Evolutionary conservation across 2,113 vertebrate species (phyloP), one percentile per base, ranked within the genome.

Genomic region (Prinia subflava): DNA sequence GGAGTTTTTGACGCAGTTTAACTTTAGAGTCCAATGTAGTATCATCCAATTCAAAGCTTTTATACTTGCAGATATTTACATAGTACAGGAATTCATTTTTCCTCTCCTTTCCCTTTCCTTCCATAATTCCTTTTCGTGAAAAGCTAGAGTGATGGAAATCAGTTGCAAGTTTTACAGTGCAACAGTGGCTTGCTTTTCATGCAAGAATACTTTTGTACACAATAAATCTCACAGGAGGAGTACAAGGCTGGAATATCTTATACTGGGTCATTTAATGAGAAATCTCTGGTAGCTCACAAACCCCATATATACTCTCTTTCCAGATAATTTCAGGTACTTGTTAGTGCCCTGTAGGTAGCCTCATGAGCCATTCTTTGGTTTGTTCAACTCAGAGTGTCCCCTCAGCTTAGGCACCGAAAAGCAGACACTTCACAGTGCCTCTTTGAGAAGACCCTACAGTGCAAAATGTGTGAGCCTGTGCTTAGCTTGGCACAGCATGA

Each of bases 401-500:
- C 57, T 90, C 67, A 85, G 11, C 6, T 87, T 47, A 56, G 53
- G 31, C 71, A 49, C 39, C 4, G 4, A 47, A 52, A 73, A 39
- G 8, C 33, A 84, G 53, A 37, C 24, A 10, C 18, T 46, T 47
- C 18, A 55, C 27, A 39, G 14, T 5, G 23, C 27, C 78, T 37
- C 69, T 87, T 71, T 68, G 60, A 79, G 62, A 89, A 79, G 1
- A 18, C 27, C 3, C 24, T 59, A 3, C 19, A 18, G 33, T 68
- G 74, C 62, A 82, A 57, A 83, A 44, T 28, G 30, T 18, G 12
- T 17, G 5, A 19, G 11, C 0, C 1, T 22, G 33, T 60, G 46
- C 64, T 79, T 46, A 57, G 7, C 42, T 57, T 70, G 25, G 33
- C 59, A 65, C 23, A 55, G 46, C 0, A 0, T 0, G 0, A 46